Conservation (phyloP, 64 coral and sea anemone species). For the Stichodactyla helianthus region DNA sequence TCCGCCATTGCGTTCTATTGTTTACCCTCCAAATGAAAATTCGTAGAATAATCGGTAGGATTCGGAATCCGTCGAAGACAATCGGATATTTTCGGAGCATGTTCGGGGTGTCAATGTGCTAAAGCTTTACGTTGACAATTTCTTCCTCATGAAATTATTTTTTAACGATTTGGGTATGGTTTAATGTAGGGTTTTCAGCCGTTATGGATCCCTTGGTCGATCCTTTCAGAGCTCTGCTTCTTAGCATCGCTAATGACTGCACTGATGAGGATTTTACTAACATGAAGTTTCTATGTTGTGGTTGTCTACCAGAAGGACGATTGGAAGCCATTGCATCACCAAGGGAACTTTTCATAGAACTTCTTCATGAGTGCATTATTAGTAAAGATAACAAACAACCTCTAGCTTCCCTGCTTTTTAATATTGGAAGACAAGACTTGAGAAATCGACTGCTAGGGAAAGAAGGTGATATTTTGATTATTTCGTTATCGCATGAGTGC, state of each 20-base stretch:
- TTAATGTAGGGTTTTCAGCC: not conserved
- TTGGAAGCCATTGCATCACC: conserved; percentile 52
- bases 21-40: not conserved
- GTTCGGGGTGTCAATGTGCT: not conserved
- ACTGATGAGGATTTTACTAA: conserved; percentile 80
- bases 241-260: conserved; percentile 58
- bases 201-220: conserved; percentile 64
- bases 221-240: conserved; percentile 60
- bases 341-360: conserved; percentile 67
- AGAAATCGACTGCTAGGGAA: conserved; percentile 77
- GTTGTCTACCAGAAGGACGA: conserved; percentile 62
- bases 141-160: too few relatives aligned
- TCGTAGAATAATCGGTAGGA: not conserved
- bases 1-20: not conserved
- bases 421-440: conserved; percentile 73
- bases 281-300: conserved; percentile 78
- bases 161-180: not conserved
- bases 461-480: conserved; percentile 49
- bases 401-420: conserved; percentile 62
- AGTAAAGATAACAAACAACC: conserved; percentile 51
- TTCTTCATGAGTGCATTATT: conserved; percentile 55
- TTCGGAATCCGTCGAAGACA: not conserved
- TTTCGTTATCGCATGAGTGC: not conserved
- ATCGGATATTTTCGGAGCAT: not conserved
- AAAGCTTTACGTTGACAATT: not conserved